Evolutionary conservation across 2,113 vertebrate genomes (phyloP), one percentile per base, ranked within the genome.

Genomic region (Elephas maximus): DNA sequence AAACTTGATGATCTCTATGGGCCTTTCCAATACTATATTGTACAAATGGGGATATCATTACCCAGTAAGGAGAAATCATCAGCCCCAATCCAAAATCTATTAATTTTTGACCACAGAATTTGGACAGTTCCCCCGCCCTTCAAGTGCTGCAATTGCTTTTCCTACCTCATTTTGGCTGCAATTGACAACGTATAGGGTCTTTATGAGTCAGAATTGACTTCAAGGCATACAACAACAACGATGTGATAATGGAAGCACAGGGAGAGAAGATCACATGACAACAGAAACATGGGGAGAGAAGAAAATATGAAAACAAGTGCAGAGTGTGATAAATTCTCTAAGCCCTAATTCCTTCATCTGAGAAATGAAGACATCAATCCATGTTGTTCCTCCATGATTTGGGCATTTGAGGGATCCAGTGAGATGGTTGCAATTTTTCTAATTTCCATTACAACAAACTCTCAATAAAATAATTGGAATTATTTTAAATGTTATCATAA

Each of bases 81-180:
- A 80, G 48, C 15, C 45, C n/a, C 37, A 37, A 10, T 37, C 11
- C 48, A 83, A 94, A 97, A 69, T 44, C 28, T 71, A 33, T 83
- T 73, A 28, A 80, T 73, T 90, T 93, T 84, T 81, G 65, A 83
- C 60, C 3, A 23, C 30, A 60, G 5, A 80, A 76, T 63, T 45
- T 45, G 4, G 65, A 77, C 21, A 62, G 14, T 79, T 78, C 90
- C 24, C 76, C 51, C 26, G 9, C 37, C 73, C 73, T 60, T 93
- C 20, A 88, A 81, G 24, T 44, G 15, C 33, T 80, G 17, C 11
- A 65, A 23, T 90, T 93, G 73, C 9, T 77, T 88, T 26, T 30
- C 48, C 45, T 21, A 51, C 11, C 33, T 67, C 28, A 53, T 90
- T 71, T 79, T 96, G 94, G 81, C 96, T 93, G 77, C 51, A 93